phyloP scores from a whole-genome alignment of 2,888 invertebrate species.

The Mesoligia furuncula region DNA sequence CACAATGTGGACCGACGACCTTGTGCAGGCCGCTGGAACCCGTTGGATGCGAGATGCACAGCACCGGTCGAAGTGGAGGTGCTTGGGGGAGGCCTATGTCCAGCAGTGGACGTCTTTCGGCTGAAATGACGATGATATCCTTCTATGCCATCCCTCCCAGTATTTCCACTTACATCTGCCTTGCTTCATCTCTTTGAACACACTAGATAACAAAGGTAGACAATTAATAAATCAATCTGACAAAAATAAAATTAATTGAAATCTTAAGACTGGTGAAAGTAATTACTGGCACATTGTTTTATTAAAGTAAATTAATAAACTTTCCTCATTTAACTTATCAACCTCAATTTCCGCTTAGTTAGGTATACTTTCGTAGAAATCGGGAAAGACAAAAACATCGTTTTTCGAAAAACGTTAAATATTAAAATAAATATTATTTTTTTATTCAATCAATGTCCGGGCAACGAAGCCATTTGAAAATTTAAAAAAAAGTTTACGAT shows the following conservation, averaged over 20 bases:
- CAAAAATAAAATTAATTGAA: constrained; percentile 12
- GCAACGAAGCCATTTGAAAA: no score
- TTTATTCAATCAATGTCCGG: background rate
- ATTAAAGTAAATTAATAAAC: constrained; percentile 37
- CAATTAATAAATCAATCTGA: background rate
- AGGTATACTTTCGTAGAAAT: constrained; percentile 14
- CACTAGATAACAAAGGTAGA: background rate
- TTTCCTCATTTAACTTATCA: constrained; percentile 18
- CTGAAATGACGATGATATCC: no score
- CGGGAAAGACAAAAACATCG: background rate
- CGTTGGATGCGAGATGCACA: no score
- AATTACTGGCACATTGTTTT: constrained; percentile 36
- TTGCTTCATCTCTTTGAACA: background rate
- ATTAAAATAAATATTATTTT: constrained; percentile 12
- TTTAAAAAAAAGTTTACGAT: background rate
- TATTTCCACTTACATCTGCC: background rate
- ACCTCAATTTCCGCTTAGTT: constrained; percentile 21
- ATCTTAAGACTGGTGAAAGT: constrained; percentile 17
- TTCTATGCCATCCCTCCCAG: background rate
- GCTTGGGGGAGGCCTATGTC: no score
- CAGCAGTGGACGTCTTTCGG: no score
- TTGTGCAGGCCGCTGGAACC: no score
- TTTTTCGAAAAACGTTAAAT: background rate
- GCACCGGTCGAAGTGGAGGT: no score
- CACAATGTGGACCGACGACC: no score